A percentile compares a stretch with the other conserved stretches of the same genome.
Conservation (phyloP, 2,113 vertebrate species). For the Gymnobelideus leadbeateri region DNA sequence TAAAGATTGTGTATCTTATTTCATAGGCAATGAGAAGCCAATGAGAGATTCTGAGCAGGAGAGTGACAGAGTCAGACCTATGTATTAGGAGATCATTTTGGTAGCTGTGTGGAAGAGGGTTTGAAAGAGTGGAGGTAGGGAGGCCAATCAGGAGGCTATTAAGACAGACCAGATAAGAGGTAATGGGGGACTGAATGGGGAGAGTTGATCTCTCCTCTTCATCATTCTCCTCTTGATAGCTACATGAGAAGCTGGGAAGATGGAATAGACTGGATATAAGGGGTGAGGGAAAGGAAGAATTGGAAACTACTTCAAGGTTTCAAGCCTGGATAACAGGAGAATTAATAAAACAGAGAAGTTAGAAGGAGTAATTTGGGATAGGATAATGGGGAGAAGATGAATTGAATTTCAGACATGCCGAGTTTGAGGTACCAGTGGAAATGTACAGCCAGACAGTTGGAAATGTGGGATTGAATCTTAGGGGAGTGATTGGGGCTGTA, state of each 20-base stretch:
- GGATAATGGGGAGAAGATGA: not conserved
- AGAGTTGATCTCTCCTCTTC: not conserved
- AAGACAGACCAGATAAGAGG: not conserved
- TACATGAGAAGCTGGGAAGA: not conserved
- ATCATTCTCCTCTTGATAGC: not conserved
- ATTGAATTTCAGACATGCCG: not conserved
- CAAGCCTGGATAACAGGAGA: not conserved
- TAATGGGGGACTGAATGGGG: too few species aligned
- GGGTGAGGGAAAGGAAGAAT: not conserved
- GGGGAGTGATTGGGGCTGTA: not conserved
- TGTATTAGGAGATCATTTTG: not conserved
- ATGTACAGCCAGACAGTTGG: not conserved
- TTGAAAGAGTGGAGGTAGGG: not conserved
- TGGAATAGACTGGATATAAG: not conserved
- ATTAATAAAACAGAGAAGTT: not conserved
- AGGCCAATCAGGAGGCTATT: not conserved
- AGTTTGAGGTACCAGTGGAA: not conserved
- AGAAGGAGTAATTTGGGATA: not conserved
- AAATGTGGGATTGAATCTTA: not conserved
- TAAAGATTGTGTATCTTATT: not conserved
- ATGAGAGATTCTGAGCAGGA: too few species aligned
- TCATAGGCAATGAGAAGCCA: too few species aligned
- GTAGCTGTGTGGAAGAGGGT: not conserved
- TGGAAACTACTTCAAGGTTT: not conserved
- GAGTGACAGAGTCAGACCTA: not conserved